Evolutionary conservation across 2,113 vertebrate genomes (phyloP), one percentile per base, ranked within the genome.

Genomic region (Caloenas nicobarica): DNA sequence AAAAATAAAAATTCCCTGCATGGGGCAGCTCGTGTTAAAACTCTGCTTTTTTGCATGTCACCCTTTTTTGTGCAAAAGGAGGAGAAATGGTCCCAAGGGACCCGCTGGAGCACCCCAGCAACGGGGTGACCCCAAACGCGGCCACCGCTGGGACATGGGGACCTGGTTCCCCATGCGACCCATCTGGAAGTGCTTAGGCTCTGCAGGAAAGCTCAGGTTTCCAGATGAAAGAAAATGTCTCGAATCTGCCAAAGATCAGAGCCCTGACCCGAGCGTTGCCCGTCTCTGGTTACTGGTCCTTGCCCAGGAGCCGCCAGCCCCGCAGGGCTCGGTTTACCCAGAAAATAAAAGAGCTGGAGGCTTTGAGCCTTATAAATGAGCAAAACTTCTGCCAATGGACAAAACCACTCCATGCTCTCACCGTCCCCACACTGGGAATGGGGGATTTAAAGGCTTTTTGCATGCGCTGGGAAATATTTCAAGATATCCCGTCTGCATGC

Each of bases 391-490:
- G 69, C 34, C 25, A 16, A 10, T 7, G 38, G 29, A 46, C 66
- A 57, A 57, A 57, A 14, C 33, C 48, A 5, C 11, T 2, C 19
- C 21, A 0, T 0, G 3, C 2, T 40, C 23, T 58, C 0, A 0
- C 57, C 18, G 36, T 4, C 18, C 48, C 61, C 2, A 1, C 10
- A 0, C 5, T 1, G 0, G 66, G 51, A 73, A 17, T 4, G 28
- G n/a, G 38, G 69, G 8, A 4, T 40, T 26, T 21, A n/a, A 21
- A 28, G 13, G 58, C 3, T 33, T 89, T 94, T 6, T 34, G 18
- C 22, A 6, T 2, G 29, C 0, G 0, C 2, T 56, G 64, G 56
- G 86, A 82, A 70, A n/a, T 0, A 5, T 38, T 80, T 24, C 25
- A 28, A 53, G 74, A 58, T 54, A 50, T 44, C 50, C 29, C 2